Evolutionary conservation across 2,113 vertebrate species (phyloP).

Genomic region (Vimba vimba): DNA sequence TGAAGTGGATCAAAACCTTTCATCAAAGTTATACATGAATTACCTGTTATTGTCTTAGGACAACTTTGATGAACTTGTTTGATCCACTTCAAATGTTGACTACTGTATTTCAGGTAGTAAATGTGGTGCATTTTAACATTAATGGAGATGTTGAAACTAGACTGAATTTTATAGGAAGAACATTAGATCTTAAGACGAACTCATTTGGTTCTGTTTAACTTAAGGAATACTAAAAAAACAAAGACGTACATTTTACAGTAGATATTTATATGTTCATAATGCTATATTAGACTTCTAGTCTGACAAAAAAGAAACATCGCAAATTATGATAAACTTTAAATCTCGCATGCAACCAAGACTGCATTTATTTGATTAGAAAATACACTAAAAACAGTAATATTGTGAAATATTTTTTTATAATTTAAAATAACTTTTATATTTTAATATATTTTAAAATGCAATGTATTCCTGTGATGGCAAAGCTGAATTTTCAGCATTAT

Average conservation of each 20-base stretch:
- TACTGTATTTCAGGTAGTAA: neutral
- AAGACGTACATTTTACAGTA: neutral
- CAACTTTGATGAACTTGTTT: too few species aligned
- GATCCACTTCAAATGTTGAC: too few species aligned
- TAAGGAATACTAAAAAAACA: neutral
- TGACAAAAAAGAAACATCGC: neutral
- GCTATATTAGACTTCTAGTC: neutral
- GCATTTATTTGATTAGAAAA: too few species aligned
- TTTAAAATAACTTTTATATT: too few species aligned
- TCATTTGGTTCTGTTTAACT: neutral
- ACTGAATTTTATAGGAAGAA: neutral
- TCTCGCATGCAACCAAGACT: neutral
- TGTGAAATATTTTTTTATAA: too few species aligned
- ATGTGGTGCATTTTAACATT: neutral
- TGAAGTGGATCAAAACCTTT: too few species aligned
- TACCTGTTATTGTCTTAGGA: too few species aligned
- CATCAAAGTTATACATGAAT: too few species aligned
- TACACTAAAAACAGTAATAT: too few species aligned
- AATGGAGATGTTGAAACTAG: neutral
- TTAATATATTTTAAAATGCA: too few species aligned
- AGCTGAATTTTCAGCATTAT: too few species aligned
- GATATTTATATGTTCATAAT: neutral
- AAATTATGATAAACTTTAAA: neutral
- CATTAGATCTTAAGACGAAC: neutral
- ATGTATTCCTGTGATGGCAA: neutral